Base-by-base conservation (phyloP, 2,113 vertebrate species). In the Gallinago jamesoni region DNA sequence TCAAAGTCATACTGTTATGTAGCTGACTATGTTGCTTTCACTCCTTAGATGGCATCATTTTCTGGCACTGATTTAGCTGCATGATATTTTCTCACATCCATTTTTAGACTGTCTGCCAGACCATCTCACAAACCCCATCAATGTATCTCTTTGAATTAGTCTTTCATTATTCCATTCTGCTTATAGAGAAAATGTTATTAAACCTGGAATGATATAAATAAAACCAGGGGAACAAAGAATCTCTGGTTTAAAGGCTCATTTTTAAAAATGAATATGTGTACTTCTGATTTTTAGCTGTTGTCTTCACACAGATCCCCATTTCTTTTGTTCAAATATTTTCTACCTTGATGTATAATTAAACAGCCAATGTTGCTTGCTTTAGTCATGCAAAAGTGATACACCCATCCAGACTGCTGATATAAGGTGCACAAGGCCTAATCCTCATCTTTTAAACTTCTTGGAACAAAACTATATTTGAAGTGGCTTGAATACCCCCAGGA, bases 1-100 rank as follows among this genome's bases (percentile, higher is more conserved):
- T 94, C 88, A 89, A 94, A 97, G 95, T 94, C 94, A 96, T 45
- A 84, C 87, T 86, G 25, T 62, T 87, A 77, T 89, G 52, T 74
- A 86, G 72, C 79, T 94, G 90, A 95, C 89, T 92, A 21, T 67
- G 56, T 93, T 87, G 47, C 76, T 90, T 96, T 96, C 76, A 41
- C 9, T 93, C 39, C 74, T 93, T 69, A 72, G 76, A 94, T 70
- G 87, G 76, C 60, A 94, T 74, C 27, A 72, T 92, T 77, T 95
- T 89, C 88, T 97, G 91, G 89, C 79, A 90, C 74, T 95, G 83
- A 91, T 90, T 95, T 90, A 95, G 64, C 73, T 83, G 53, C 52
- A n/a, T 59, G 59, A 68, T 93, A 62, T 91, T 96, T 92, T 94
- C 30, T 60, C 12, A 23, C 48, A 76, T 78, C 41, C 75, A 87